phyloP scores from a whole-genome alignment of 1,140 invertebrate species.

The Drosophila pseudoananassae region DNA sequence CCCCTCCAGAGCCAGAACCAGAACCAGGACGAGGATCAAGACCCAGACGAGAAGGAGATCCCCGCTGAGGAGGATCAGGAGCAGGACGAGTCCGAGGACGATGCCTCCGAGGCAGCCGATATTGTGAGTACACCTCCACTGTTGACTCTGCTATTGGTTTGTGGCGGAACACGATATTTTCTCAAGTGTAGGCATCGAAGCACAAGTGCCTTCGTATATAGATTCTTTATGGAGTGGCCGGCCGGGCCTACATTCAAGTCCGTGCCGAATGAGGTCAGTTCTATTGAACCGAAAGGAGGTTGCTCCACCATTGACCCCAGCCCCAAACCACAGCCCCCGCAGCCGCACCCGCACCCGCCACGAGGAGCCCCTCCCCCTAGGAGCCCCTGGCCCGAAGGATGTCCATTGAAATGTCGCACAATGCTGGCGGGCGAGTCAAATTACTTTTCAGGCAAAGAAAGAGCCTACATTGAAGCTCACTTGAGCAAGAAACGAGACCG shows the following conservation, averaged over 20 bases:
- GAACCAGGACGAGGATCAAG: neutral
- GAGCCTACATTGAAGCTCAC: slow-evolving; percentile 31
- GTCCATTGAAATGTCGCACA: slow-evolving; percentile 65
- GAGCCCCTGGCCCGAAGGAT: slow-evolving; percentile 5
- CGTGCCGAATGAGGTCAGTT: slow-evolving; percentile 63
- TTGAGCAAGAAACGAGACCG: slow-evolving; percentile 38
- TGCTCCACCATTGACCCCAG: neutral
- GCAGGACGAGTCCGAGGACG: slow-evolving; percentile 25
- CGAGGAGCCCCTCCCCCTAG: no score
- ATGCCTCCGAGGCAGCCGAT: slow-evolving; percentile 68
- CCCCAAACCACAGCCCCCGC: neutral
- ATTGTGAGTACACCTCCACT: slow-evolving; percentile 72
- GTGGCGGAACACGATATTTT: neutral
- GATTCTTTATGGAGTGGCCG: slow-evolving; percentile 23
- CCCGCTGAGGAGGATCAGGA: neutral
- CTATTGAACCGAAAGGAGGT: slow-evolving; percentile 41
- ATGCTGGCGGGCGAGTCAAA: slow-evolving; percentile 50
- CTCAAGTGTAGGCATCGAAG: slow-evolving; percentile 6
- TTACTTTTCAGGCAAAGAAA: slow-evolving; percentile 43
- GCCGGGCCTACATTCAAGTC: slow-evolving; percentile 40
- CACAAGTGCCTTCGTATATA: slow-evolving; percentile 2
- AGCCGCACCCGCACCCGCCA: no score
- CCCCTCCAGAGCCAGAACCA: neutral
- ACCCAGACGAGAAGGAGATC: neutral
- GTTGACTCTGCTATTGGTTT: no score